Evolutionary conservation across 2,113 vertebrate genomes (phyloP).

Genomic region (Polypterus senegalus): DNA sequence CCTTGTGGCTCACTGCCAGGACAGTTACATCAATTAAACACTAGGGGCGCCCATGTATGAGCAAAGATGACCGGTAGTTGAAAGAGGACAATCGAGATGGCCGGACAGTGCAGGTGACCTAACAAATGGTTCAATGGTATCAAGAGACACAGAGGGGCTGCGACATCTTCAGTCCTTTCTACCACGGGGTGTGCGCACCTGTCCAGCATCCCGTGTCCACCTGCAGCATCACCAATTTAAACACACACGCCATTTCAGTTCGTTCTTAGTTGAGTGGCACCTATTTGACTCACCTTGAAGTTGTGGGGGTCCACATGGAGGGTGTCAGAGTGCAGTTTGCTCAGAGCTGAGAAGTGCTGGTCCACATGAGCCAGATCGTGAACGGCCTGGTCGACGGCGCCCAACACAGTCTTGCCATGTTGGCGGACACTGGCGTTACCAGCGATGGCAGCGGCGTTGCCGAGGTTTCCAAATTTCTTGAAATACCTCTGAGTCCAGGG

Average conservation of each 20-base stretch:
- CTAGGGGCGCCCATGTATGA: no score
- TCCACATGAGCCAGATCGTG: constrained; percentile 42
- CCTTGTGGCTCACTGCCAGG: constrained; percentile 41
- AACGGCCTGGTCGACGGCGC: constrained; percentile 42
- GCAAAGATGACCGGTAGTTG: no score
- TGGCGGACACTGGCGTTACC: constrained; percentile 47
- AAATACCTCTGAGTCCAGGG: constrained; percentile 59
- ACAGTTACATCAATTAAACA: neutral
- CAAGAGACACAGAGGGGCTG: no score
- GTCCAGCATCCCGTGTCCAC: no score
- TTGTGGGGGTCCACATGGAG: constrained; percentile 45
- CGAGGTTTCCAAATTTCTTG: constrained; percentile 50
- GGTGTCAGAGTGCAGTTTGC: constrained; percentile 45
- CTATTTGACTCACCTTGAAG: neutral
- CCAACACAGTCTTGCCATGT: constrained; percentile 56
- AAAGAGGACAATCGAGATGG: no score
- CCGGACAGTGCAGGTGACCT: no score
- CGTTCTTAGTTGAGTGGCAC: neutral
- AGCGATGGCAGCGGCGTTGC: constrained; percentile 31
- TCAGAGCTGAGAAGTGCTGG: constrained; percentile 34
- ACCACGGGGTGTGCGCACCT: no score
- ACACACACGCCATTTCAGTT: neutral
- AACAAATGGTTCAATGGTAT: no score
- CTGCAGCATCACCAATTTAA: neutral
- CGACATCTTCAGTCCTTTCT: no score